phyloP scores from a whole-genome alignment of 1,140 invertebrate genomes.

The Pseudomyrmex dendroicus region DNA sequence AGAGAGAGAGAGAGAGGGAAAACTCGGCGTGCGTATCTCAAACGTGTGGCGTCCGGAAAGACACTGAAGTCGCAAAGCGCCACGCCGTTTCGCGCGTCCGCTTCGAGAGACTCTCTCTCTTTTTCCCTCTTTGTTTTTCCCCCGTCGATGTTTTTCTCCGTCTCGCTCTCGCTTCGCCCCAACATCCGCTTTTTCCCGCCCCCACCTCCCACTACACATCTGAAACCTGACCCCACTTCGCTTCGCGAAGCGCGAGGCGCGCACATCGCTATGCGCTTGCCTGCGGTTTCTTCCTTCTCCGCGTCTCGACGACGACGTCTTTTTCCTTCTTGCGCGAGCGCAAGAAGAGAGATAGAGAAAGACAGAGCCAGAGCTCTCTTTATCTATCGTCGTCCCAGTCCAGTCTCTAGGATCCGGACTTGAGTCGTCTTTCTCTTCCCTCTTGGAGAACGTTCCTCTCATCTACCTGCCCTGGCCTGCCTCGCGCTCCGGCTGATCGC shows the following conservation, averaged over 20 bases:
- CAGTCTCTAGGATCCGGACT: slow-evolving; percentile 32
- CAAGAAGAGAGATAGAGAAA: too few relatives aligned
- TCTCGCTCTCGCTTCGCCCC: slow-evolving; percentile 58
- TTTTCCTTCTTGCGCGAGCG: neutral
- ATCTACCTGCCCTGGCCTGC: slow-evolving; percentile 17
- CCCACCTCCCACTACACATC: slow-evolving; percentile 63
- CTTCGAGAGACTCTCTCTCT: slow-evolving; percentile 47
- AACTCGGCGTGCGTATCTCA: slow-evolving; percentile 69
- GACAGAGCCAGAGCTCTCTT: too few relatives aligned
- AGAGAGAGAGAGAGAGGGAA: slow-evolving; percentile 23
- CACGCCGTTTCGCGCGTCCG: slow-evolving; percentile 43
- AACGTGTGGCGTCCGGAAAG: slow-evolving; percentile 80
- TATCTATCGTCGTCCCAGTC: slow-evolving; percentile 30
- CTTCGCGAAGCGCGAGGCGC: slow-evolving; percentile 30
- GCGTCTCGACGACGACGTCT: slow-evolving; percentile 38
- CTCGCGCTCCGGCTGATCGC: slow-evolving; percentile 59
- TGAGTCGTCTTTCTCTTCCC: slow-evolving; percentile 4
- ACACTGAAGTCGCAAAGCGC: slow-evolving; percentile 75
- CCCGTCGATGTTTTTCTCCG: slow-evolving; percentile 47
- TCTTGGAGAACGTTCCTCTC: slow-evolving; percentile 26
- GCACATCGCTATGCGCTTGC: slow-evolving; percentile 15
- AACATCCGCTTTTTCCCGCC: slow-evolving; percentile 70
- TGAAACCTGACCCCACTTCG: slow-evolving; percentile 36
- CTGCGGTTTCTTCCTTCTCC: slow-evolving; percentile 57
- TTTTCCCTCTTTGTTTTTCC: slow-evolving; percentile 66